Percentiles rank a stretch among this genome's conserved stretches.
Evolutionary conservation across 2,888 invertebrate species (phyloP).

Genomic region (Macaria notata): DNA sequence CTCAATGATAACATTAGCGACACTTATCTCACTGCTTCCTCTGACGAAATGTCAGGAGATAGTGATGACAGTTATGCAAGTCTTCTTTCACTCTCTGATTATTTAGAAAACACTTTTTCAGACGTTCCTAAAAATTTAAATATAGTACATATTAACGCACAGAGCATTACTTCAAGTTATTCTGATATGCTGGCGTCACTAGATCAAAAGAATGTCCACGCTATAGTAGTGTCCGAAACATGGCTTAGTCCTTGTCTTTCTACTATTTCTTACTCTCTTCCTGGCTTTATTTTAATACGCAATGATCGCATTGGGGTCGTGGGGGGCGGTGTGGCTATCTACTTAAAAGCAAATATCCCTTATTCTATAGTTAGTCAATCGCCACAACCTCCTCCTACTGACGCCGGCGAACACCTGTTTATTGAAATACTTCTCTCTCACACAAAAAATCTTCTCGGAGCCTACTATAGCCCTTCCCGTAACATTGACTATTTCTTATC

Average conservation of each 20-base stretch:
- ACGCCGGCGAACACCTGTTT: background rate
- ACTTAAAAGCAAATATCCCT: background rate
- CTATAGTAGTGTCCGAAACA: constrained; percentile 5
- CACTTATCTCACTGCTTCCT: background rate
- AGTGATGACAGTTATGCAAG: constrained; percentile 14
- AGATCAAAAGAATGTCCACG: constrained; percentile 1
- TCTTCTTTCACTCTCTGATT: constrained; percentile 5
- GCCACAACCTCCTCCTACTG: too few species aligned
- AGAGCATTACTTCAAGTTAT: constrained; percentile 12
- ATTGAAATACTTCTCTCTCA: constrained; percentile 3
- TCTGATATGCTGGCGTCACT: constrained; percentile 15
- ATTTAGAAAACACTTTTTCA: background rate
- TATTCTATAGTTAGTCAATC: too few species aligned
- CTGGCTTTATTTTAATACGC: background rate
- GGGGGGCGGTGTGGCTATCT: too few species aligned
- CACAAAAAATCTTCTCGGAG: constrained; percentile 6
- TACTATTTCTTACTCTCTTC: background rate
- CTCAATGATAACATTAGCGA: too few species aligned
- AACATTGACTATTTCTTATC: constrained; percentile 5
- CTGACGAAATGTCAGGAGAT: background rate
- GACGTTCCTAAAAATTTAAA: constrained; percentile 11
- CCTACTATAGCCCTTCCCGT: constrained; percentile 2
- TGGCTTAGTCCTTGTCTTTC: constrained; percentile 3
- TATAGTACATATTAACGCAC: constrained; percentile 12
- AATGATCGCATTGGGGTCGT: too few species aligned